Percentiles rank a stretch among this genome's conserved stretches.
Evolutionary conservation across 2,888 invertebrate genomes (phyloP).

Genomic region (Epirrita christyi): DNA sequence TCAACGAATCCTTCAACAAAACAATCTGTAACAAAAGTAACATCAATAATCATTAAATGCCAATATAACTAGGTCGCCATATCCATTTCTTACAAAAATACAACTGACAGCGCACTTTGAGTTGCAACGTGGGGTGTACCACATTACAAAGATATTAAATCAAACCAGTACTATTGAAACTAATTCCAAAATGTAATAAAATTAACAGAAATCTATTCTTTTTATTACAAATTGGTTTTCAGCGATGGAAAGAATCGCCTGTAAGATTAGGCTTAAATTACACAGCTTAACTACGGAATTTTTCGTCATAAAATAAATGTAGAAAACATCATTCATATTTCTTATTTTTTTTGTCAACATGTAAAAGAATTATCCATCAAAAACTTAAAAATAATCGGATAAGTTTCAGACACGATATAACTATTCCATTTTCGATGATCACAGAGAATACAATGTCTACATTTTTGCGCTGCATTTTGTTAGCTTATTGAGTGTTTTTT

Average conservation of each 20-base stretch:
- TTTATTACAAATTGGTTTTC: slow-evolving; percentile 38
- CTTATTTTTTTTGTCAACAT: slow-evolving; percentile 59
- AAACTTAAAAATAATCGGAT: slow-evolving; percentile 78
- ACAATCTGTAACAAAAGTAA: slow-evolving; percentile 63
- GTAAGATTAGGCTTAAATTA: slow-evolving; percentile 76
- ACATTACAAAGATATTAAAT: slow-evolving; percentile 54
- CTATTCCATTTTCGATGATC: slow-evolving; percentile 81
- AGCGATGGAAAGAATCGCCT: slow-evolving; percentile 45
- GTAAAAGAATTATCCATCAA: slow-evolving; percentile 72
- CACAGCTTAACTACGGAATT: slow-evolving; percentile 81
- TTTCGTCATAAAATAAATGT: slow-evolving; percentile 74
- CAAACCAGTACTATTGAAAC: slow-evolving; percentile 80
- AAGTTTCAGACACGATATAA: slow-evolving; percentile 71
- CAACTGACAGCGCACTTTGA: slow-evolving; percentile 71
- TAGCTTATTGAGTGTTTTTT: slow-evolving; percentile 46
- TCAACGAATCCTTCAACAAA: slow-evolving; percentile 66
- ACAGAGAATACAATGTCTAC: slow-evolving; percentile 63
- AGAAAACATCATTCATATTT: slow-evolving; percentile 69
- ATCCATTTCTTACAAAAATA: slow-evolving; percentile 64
- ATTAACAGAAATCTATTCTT: slow-evolving; percentile 39
- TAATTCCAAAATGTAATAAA: slow-evolving; percentile 57
- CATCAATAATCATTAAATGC: slow-evolving; percentile 56
- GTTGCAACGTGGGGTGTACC: slow-evolving; percentile 41
- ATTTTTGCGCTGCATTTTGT: slow-evolving; percentile 53
- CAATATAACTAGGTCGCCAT: slow-evolving; percentile 71